Evolutionary conservation across 2,113 vertebrate genomes (phyloP).

Genomic region (Trichomycterus rosablanca): DNA sequence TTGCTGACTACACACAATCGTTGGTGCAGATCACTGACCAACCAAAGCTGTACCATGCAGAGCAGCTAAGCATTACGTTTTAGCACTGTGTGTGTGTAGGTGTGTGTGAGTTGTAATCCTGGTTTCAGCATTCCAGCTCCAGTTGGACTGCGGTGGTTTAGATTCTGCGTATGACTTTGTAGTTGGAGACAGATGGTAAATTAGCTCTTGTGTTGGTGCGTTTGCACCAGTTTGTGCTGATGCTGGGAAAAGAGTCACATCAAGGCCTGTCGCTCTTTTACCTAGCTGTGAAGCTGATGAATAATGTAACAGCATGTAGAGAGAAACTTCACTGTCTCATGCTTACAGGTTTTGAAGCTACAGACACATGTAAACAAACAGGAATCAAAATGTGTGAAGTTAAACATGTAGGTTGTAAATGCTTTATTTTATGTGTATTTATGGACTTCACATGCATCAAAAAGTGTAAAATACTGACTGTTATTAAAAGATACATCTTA

Average conservation of each 20-base stretch:
- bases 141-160: slow-evolving; percentile 16
- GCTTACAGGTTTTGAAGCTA: background rate
- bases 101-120: slow-evolving; percentile 2
- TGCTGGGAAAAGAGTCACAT: slow-evolving; percentile 41
- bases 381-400: too few relatives aligned
- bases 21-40: slow-evolving; percentile 43
- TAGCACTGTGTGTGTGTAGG: slow-evolving; percentile 25
- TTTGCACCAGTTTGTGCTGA: slow-evolving; percentile 48
- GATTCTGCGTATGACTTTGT: slow-evolving; percentile 46
- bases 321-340: too few relatives aligned
- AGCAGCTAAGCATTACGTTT: slow-evolving; percentile 21
- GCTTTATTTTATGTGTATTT: too few relatives aligned
- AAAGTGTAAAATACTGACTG: too few relatives aligned
- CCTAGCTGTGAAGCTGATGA: slow-evolving; percentile 42
- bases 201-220: slow-evolving; percentile 38
- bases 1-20: slow-evolving; percentile 40
- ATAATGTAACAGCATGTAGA: slow-evolving; percentile 32
- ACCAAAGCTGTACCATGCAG: slow-evolving; percentile 26
- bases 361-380: slow-evolving; percentile 1
- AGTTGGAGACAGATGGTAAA: slow-evolving; percentile 51
- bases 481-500: too few relatives aligned
- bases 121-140: slow-evolving; percentile 22
- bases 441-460: too few relatives aligned
- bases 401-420: too few relatives aligned
- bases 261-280: slow-evolving; percentile 38